phyloP scores from a whole-genome alignment of 35 echinoderm and acorn worm species.

The Ptychodera flava region DNA sequence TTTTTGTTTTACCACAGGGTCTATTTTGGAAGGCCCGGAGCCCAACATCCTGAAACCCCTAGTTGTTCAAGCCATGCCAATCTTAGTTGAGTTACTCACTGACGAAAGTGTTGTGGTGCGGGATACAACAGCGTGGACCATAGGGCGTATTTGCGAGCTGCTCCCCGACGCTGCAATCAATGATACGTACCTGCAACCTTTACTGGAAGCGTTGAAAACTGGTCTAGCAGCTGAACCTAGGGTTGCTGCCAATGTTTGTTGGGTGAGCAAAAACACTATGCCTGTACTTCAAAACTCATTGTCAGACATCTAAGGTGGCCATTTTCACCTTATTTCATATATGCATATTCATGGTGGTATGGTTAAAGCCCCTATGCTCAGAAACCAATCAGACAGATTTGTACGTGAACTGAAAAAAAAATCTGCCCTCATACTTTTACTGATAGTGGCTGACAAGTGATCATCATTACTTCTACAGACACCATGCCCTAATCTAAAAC shows the following conservation, averaged over 20 bases:
- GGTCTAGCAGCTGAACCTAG: constrained; percentile 72
- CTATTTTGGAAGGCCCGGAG: constrained; percentile 90
- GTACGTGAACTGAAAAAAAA: too few species aligned
- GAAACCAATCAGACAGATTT: too few species aligned
- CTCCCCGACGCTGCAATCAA: constrained; percentile 74
- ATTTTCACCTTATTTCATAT: too few species aligned
- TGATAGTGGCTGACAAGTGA: too few species aligned
- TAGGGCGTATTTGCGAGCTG: constrained; percentile 88
- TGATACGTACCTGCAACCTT: constrained; percentile 33
- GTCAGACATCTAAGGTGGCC: too few species aligned
- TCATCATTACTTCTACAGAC: too few species aligned
- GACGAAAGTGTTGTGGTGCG: constrained; percentile 69
- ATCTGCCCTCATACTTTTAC: too few species aligned
- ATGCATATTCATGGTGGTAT: too few species aligned
- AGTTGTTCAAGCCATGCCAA: constrained; percentile 61
- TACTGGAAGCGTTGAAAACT: constrained; percentile 45
- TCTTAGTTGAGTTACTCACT: constrained; percentile 53
- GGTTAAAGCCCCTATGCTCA: too few species aligned
- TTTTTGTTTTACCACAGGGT: too few species aligned
- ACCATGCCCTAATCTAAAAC: too few species aligned
- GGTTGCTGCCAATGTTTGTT: constrained; percentile 96
- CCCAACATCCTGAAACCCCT: constrained; percentile 40
- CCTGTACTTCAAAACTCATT: too few species aligned
- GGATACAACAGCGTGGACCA: constrained; percentile 92
- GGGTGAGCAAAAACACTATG: constrained; percentile 54